Evolutionary conservation across 2,113 vertebrate species (phyloP).

Genomic region (Daphoenositta chrysoptera): DNA sequence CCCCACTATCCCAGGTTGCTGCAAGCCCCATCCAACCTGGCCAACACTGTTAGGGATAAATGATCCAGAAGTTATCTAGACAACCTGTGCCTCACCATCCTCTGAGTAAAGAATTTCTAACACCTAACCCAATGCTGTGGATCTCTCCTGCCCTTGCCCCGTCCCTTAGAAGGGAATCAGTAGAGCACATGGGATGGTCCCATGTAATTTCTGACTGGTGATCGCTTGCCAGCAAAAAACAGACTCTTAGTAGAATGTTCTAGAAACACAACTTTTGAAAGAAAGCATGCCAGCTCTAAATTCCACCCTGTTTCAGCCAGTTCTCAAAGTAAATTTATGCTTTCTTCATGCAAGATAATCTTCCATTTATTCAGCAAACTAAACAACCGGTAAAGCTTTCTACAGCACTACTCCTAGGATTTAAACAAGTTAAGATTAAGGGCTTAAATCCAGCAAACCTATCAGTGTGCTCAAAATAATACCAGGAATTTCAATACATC

Average conservation of each 20-base stretch:
- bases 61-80: not conserved
- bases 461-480: constrained; percentile 40
- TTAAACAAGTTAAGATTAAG: constrained; percentile 55
- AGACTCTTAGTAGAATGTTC: not conserved
- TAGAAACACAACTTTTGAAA: not conserved
- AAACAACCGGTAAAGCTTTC: not conserved
- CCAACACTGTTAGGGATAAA: not conserved
- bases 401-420: constrained; percentile 10
- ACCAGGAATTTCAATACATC: constrained; percentile 59
- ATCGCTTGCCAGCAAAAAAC: not conserved
- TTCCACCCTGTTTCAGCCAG: not conserved
- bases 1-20: not conserved
- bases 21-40: not conserved
- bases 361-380: constrained; percentile 10
- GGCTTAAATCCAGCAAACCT: constrained; percentile 47
- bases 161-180: not conserved
- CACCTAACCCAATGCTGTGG: not conserved
- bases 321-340: not conserved
- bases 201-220: not conserved
- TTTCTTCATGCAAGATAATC: constrained; percentile 31
- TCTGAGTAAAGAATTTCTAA: not conserved
- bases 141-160: not conserved
- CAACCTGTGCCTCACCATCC: not conserved
- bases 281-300: not conserved
- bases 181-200: not conserved